phyloP scores from a whole-genome alignment of 2,888 invertebrate species.

The Nowickia ferox region DNA sequence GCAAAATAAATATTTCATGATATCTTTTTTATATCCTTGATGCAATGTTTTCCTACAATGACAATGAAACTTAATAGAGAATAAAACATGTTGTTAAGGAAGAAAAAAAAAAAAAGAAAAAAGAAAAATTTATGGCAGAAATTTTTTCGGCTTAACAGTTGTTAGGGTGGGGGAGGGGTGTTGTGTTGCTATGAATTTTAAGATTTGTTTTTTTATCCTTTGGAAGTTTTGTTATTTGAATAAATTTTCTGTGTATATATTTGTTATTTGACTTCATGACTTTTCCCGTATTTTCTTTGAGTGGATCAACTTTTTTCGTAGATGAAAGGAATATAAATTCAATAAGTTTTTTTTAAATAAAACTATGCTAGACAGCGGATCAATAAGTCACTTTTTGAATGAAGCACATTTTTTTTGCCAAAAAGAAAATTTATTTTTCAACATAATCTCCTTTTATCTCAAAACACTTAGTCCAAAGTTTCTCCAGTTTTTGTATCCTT shows the following conservation, averaged over 20 bases:
- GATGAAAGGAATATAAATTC: too few relatives aligned
- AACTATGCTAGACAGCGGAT: too few relatives aligned
- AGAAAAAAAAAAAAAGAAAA: too few relatives aligned
- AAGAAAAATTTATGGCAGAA: too few relatives aligned
- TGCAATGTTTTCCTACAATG: slow-evolving; percentile 9
- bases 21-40: not conserved
- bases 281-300: not conserved
- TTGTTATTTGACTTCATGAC: slow-evolving; percentile 1
- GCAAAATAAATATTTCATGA: not conserved
- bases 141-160: not conserved
- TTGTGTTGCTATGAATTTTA: not conserved
- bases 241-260: slow-evolving; percentile 4
- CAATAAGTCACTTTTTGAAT: too few relatives aligned
- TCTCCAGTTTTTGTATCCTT: too few relatives aligned
- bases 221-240: not conserved
- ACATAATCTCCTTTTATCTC: too few relatives aligned
- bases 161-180: not conserved
- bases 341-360: too few relatives aligned
- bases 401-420: too few relatives aligned
- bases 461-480: too few relatives aligned
- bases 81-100: slow-evolving; percentile 11
- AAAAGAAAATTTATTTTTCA: too few relatives aligned
- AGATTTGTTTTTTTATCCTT: not conserved
- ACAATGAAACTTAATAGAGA: slow-evolving; percentile 33
- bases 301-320: too few relatives aligned